Conservation (phyloP, 2,113 vertebrate species). For the Grammomys dolichurus region DNA sequence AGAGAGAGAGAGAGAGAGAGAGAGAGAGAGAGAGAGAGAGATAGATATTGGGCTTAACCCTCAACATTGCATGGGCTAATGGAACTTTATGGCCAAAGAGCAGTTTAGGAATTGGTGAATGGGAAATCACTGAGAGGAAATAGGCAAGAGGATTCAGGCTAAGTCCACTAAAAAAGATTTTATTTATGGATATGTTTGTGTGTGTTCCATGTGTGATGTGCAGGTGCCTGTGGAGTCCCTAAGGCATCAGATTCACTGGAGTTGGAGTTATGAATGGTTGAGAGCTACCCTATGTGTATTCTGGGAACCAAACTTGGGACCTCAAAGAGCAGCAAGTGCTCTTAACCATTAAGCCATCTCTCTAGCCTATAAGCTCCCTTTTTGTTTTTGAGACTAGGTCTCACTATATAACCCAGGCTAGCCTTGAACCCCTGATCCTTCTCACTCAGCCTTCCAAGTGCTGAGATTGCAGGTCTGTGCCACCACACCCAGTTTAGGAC, state of each 20-base stretch:
- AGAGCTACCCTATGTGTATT: background rate
- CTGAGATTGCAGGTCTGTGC: background rate
- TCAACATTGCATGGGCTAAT: background rate
- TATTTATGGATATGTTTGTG: background rate
- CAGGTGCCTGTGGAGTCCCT: background rate
- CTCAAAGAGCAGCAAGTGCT: background rate
- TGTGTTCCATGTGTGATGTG: background rate
- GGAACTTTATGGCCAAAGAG: background rate
- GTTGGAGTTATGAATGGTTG: background rate
- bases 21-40: background rate
- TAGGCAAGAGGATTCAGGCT: background rate
- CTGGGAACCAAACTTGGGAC: background rate
- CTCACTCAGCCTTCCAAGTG: background rate
- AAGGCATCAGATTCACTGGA: background rate
- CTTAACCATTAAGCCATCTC: background rate
- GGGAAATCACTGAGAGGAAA: slow-evolving; percentile 13
- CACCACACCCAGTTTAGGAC: background rate
- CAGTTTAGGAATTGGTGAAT: background rate
- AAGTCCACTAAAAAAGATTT: background rate
- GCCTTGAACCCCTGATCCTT: background rate
- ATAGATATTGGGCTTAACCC: background rate
- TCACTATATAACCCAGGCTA: background rate
- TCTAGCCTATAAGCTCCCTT: background rate
- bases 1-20: background rate
- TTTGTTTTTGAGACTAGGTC: background rate